Percentiles rank a stretch among this genome's conserved stretches.
Conservation (phyloP, 2,888 invertebrate species). For the Pollenia griseotomentosa region DNA sequence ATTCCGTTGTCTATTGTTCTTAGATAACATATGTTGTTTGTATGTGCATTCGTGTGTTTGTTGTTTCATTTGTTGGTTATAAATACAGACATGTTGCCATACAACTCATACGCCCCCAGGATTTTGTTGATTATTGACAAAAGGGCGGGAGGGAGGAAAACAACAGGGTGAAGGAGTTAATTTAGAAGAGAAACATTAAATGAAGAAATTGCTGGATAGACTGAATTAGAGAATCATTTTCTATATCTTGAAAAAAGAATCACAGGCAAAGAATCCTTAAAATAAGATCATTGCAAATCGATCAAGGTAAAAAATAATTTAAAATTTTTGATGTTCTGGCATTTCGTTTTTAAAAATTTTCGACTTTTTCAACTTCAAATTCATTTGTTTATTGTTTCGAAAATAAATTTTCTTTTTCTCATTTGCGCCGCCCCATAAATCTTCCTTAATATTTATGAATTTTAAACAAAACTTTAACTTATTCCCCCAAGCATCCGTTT, state of each 20-base stretch:
- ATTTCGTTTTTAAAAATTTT: too few relatives aligned
- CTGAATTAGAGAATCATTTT: too few relatives aligned
- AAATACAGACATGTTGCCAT: slow-evolving; percentile 39
- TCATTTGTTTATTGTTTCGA: background rate
- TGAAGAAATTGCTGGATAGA: too few relatives aligned
- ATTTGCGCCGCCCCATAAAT: slow-evolving; percentile 34
- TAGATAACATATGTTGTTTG: background rate
- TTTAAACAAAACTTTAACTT: slow-evolving; percentile 17
- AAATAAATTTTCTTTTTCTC: background rate
- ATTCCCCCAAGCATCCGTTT: slow-evolving; percentile 32
- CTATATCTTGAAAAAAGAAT: too few relatives aligned
- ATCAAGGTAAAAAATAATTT: too few relatives aligned
- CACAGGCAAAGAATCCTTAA: too few relatives aligned
- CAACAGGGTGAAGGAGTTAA: too few relatives aligned
- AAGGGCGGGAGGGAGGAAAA: too few relatives aligned
- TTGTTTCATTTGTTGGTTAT: slow-evolving; percentile 29
- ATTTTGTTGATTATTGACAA: slow-evolving; percentile 21
- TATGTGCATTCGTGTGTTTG: slow-evolving; percentile 24
- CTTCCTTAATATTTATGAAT: slow-evolving; percentile 8
- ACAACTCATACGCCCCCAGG: slow-evolving; percentile 47
- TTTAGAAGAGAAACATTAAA: too few relatives aligned
- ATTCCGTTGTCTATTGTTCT: slow-evolving; percentile 36
- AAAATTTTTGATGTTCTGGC: too few relatives aligned
- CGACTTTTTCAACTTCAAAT: background rate
- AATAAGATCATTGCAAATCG: too few relatives aligned